Percentiles rank a stretch among this genome's conserved stretches.
These are phyloP conservation scores for Drosophila neonasuta DNA, from an alignment of 2,888 invertebrate genomes.

Conservation along the genomic window DNA sequence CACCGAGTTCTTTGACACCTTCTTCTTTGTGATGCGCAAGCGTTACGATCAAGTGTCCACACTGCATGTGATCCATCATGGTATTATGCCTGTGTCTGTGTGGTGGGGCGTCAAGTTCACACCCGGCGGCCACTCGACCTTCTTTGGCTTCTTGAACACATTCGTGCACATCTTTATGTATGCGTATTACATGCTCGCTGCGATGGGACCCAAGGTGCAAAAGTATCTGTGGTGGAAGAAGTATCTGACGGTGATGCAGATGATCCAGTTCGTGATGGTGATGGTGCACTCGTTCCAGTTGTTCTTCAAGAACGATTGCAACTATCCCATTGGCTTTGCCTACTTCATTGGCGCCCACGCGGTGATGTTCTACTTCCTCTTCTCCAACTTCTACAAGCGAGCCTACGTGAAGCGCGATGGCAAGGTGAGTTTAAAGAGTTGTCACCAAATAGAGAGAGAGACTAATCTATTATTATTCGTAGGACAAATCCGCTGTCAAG, in stretches of 20 bases:
- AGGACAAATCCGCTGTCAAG: conserved; percentile 71
- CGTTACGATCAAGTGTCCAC: conserved; percentile 95
- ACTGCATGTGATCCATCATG: conserved; percentile 96
- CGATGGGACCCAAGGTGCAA: conserved; percentile 92
- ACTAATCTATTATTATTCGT: no score
- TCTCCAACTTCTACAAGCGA: conserved; percentile 94
- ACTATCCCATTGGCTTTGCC: conserved; percentile 93
- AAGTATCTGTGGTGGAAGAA: conserved; percentile 98
- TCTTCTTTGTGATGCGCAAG: conserved; percentile 97
- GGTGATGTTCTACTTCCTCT: conserved; percentile 95
- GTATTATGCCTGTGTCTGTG: conserved; percentile 96
- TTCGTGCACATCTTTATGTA: conserved; percentile 98
- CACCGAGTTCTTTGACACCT: conserved; percentile 95
- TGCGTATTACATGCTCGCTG: conserved; percentile 94
- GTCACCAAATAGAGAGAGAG: no score
- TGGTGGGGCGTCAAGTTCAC: conserved; percentile 96
- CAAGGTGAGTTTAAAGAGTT: conserved; percentile 64
- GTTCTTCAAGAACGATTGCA: conserved; percentile 91
- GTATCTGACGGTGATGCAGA: conserved; percentile 94
- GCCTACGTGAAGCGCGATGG: conserved; percentile 84
- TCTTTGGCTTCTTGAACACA: conserved; percentile 96
- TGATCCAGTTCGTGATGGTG: conserved; percentile 95
- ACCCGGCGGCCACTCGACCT: conserved; percentile 95
- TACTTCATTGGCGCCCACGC: conserved; percentile 97
- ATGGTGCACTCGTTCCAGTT: conserved; percentile 95